Base-by-base conservation (phyloP, 2,888 invertebrate genomes). In the Agrotis puta region DNA sequence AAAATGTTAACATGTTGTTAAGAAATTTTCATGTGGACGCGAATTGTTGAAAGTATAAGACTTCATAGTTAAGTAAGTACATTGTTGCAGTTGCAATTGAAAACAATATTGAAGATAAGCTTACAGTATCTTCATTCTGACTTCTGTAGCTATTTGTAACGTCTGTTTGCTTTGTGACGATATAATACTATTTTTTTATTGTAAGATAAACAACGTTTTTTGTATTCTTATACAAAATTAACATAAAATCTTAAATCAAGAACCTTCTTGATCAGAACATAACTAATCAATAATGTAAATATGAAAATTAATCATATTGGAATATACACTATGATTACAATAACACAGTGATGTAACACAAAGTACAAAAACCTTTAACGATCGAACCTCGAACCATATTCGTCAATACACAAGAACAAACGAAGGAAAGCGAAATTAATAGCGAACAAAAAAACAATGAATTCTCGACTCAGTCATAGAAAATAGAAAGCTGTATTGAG, bases 401-500 rank as follows among this genome's bases (percentile, higher is more conserved):
- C 18, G 39, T 20, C 18, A 33, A 4, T 13, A 63, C n/a, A 62
- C 14, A 51, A 59, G 22, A 51, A 63, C 22, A n/a, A 57, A 57
- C 56, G 0, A 56, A 86, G 54, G 68, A 80, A 80, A 82, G 79
- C 64, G 75, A 82, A 78, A 77, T 78, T 65, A 51, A 67, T 62
- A 27, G 24, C 14, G 47, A 43, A 27, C 67, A 72, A 76, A 70
- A 80, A 79, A 75, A 74, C 69, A 69, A 77, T 71, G 70, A 80
- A 79, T 77, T 51, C 39, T 57, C 64, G 66, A 43, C 58, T 69
- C 54, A 80, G 62, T 69, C 74, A 75, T 79, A 85, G 82, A 81
- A 83, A 84, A 82, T 87, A 89, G 89, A 90, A 89, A 89, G 90
- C 83, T 77, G 70, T 68, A 79, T 86, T 67, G 76, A 83, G 82